Percentiles rank a stretch among this genome's conserved stretches.
phyloP scores from a whole-genome alignment of 2,113 vertebrate genomes.

The Anser cygnoides region DNA sequence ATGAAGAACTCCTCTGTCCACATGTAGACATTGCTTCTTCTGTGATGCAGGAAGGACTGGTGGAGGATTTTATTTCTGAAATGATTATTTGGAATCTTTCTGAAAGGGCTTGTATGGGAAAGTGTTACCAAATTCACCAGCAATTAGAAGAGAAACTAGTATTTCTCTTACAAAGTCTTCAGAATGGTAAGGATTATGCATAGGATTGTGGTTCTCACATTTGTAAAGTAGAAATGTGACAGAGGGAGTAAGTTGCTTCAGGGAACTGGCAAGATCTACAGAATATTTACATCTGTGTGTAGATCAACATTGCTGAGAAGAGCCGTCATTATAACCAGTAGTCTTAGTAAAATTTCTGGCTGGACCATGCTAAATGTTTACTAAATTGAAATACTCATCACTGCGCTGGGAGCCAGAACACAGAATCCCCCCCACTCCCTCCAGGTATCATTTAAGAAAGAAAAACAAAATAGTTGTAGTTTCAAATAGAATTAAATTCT shows the following conservation, averaged over 20 bases:
- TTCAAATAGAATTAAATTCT: background rate
- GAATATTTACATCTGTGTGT: background rate
- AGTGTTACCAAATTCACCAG: background rate
- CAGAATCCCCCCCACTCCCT: background rate
- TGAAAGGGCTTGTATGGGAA: background rate
- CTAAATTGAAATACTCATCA: background rate
- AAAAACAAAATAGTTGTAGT: background rate
- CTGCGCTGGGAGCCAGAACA: background rate
- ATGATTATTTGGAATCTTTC: background rate
- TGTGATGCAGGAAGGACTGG: background rate
- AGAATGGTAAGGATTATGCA: background rate
- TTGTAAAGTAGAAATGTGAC: background rate
- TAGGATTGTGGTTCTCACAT: background rate
- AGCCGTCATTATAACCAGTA: background rate
- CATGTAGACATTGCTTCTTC: background rate
- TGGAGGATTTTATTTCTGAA: slow-evolving; percentile 5
- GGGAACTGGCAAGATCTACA: background rate
- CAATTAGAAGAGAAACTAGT: background rate
- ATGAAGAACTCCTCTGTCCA: background rate
- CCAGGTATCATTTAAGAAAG: background rate
- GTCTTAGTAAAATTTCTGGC: background rate
- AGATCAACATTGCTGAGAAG: background rate
- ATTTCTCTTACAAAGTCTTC: background rate
- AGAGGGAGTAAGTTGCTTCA: background rate
- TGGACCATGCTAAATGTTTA: background rate